Evolutionary conservation across 35 echinoderm and acorn worm species (phyloP), one percentile per base, ranked within the genome.

Genomic region (Ophiothrix spiculata): DNA sequence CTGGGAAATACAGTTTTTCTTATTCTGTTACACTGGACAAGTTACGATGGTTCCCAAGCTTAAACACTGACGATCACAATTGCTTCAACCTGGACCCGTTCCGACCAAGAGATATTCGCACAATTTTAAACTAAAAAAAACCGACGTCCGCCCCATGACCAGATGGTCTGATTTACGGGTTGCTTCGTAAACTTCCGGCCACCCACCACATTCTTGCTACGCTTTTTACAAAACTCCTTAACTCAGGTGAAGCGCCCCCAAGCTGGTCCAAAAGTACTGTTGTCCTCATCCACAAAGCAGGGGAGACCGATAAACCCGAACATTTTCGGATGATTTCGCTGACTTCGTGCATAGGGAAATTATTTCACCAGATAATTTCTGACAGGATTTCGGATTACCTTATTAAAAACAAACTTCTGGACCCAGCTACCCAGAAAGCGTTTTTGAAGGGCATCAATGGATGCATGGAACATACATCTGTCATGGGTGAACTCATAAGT

Each of bases 151-250:
- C 87, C 14, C 88, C 88, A 23, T 37, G 81, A 31, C 60, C 56
- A 29, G 80, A 90, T 56, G 80, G 80, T 19, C 75, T 90, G 25
- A 84, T 77, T 64, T 90, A 90, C 10, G 88, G 80, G 10, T 37
- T 83, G 23, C 36, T 90, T n/a, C 25, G 45, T 16, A 83, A 90
- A 36, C 38, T 89, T 33, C 79, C 87, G 11, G 79, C 64, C 12
- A 82, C 87, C 33, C 80, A 83, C 32, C 78, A 76, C 15, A 36
- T 90, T 25, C n/a, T 90, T 4, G 64, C 80, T 14, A 84, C 80
- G 64, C 3, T 82, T 32, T 84, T 75, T 63, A 83, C 80, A 6
- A 90, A 90, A 31, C 29, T 84, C 14, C 13, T 90, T 21, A 4
- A 34, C 6, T 33, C n/a, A 0, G 34, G 80, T 4, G 40, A 83